Conservation (phyloP, 2,113 vertebrate genomes). For the Seriola quinqueradiata region DNA sequence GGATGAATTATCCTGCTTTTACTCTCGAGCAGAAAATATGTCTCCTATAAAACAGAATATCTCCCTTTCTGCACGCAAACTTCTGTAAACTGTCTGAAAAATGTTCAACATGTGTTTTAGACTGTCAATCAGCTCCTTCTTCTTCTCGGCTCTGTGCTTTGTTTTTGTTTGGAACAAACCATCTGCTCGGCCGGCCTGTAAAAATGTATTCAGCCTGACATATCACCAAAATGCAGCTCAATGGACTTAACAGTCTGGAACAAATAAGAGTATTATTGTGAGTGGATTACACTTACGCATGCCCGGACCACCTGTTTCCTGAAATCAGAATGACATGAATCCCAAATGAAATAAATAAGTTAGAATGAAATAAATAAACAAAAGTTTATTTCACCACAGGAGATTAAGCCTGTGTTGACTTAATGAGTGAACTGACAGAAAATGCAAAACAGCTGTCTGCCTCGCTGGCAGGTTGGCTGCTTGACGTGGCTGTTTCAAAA, state of each 20-base stretch:
- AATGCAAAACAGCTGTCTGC: constrained; percentile 45
- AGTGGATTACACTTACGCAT: constrained; percentile 72
- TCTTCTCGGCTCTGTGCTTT: background rate
- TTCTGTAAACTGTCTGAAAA: constrained; percentile 15
- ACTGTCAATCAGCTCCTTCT: constrained; percentile 18
- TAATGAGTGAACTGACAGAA: constrained; percentile 2
- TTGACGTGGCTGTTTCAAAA: constrained; percentile 28
- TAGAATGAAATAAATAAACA: constrained; percentile 39
- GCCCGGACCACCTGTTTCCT: constrained; percentile 66
- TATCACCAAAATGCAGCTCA: constrained; percentile 67
- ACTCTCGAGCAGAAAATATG: background rate
- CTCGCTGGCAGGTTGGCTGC: background rate
- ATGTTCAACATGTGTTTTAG: constrained; percentile 2
- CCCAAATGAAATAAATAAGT: constrained; percentile 53
- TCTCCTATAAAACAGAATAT: background rate
- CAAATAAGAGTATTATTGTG: constrained; percentile 72
- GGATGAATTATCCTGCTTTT: background rate
- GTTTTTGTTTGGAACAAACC: constrained; percentile 36
- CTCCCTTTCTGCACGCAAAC: constrained; percentile 25
- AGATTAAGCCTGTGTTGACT: constrained; percentile 49
- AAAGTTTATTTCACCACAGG: constrained; percentile 30
- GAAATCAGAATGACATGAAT: constrained; percentile 60
- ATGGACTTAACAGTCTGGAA: constrained; percentile 70
- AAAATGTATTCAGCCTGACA: constrained; percentile 54
- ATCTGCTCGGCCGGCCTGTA: constrained; percentile 60